These are phyloP conservation scores for Acleris holmiana DNA, from an alignment of 2,888 invertebrate genomes.

Conservation along the genomic window DNA sequence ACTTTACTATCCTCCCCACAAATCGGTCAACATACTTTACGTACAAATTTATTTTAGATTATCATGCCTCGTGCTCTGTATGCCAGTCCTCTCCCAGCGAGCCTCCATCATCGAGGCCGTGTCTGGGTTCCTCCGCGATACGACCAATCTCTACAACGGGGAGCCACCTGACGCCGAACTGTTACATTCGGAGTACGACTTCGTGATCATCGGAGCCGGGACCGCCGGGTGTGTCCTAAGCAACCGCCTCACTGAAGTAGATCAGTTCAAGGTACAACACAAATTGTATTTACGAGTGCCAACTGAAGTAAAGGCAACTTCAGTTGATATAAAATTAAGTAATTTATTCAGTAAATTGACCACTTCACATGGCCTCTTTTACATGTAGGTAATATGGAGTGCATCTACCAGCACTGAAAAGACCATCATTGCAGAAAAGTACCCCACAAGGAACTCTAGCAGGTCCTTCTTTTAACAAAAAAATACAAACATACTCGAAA, in stretches of 20 bases:
- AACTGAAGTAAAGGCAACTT: too few relatives aligned
- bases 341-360: too few relatives aligned
- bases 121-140: conserved; percentile 50
- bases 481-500: too few relatives aligned
- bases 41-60: conserved; percentile 10
- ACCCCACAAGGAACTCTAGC: too few relatives aligned
- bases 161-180: conserved; percentile 51
- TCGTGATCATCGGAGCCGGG: conserved; percentile 70
- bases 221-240: conserved; percentile 68
- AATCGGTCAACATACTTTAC: too few relatives aligned
- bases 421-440: too few relatives aligned
- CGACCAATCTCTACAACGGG: conserved; percentile 46
- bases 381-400: too few relatives aligned
- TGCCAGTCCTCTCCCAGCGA: conserved; percentile 40
- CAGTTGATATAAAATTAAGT: too few relatives aligned
- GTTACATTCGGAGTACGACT: conserved; percentile 60
- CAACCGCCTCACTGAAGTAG: conserved; percentile 69
- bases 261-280: conserved; percentile 58
- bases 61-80: conserved; percentile 37
- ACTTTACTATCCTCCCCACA: too few relatives aligned
- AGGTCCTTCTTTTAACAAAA: too few relatives aligned
- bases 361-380: too few relatives aligned
- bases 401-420: too few relatives aligned
- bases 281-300: background rate
- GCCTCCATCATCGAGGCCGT: conserved; percentile 52